A percentile compares a stretch with the other conserved stretches of the same genome.
Conservation (phyloP, 2,888 invertebrate species). For the Pachliopta kotzebuea region DNA sequence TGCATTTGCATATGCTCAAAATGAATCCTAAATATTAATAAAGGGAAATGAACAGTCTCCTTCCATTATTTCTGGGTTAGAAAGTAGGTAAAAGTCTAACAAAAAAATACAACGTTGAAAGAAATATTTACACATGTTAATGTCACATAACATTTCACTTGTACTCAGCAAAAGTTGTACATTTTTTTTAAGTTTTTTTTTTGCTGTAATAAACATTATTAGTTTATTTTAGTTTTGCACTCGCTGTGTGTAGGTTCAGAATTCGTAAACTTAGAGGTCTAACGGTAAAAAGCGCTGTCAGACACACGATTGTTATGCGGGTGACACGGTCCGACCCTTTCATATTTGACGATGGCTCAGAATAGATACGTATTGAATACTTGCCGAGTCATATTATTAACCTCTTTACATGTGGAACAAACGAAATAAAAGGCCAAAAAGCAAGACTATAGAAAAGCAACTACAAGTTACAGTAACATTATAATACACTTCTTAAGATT, state of each 20-base stretch:
- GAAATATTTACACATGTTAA: not conserved
- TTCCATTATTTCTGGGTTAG: too few relatives aligned
- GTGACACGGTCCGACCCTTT: slow-evolving; percentile 42
- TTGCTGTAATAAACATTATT: not conserved
- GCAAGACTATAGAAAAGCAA: not conserved
- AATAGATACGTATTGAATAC: slow-evolving; percentile 32
- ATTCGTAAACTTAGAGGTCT: slow-evolving; percentile 42
- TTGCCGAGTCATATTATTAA: slow-evolving; percentile 22
- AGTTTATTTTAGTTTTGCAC: not conserved
- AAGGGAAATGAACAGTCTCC: too few relatives aligned
- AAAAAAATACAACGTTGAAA: too few relatives aligned
- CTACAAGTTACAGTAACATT: not conserved
- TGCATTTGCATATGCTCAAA: too few relatives aligned
- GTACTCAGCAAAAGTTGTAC: not conserved
- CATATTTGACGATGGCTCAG: slow-evolving; percentile 32
- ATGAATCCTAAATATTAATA: too few relatives aligned
- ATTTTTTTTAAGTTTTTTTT: not conserved
- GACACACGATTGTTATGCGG: slow-evolving; percentile 47
- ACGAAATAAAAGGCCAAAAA: slow-evolving; percentile 4
- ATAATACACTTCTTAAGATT: too few relatives aligned
- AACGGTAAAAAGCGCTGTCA: slow-evolving; percentile 45
- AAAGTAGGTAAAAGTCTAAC: too few relatives aligned
- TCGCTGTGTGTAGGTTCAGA: slow-evolving; percentile 35
- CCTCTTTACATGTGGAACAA: slow-evolving; percentile 29
- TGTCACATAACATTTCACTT: not conserved